These are phyloP conservation scores for Athalia circularis DNA, from an alignment of 2,888 invertebrate genomes.

Conservation along the genomic window DNA sequence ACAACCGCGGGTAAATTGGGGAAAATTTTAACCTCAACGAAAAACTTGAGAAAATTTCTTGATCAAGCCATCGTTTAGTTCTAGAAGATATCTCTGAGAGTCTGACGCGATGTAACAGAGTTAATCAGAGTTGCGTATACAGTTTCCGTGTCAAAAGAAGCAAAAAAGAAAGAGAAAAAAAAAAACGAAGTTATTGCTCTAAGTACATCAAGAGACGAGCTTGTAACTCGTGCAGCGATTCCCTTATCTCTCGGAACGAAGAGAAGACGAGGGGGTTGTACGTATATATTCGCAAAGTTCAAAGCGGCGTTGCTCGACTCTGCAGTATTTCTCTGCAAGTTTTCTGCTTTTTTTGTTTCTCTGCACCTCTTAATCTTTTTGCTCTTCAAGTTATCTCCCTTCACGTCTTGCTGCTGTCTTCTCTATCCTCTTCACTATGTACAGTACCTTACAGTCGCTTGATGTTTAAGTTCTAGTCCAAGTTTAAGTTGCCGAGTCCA, in stretches of 20 bases:
- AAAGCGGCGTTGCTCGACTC: conserved; percentile 16
- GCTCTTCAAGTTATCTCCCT: not conserved
- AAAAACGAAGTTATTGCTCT: not conserved
- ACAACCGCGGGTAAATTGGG: no score
- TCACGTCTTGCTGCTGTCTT: not conserved
- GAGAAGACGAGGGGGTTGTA: no score
- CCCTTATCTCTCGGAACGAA: conserved; percentile 7
- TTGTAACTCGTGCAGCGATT: conserved; percentile 11
- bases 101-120: no score
- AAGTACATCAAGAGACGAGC: conserved; percentile 11
- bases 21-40: no score
- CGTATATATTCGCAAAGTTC: conserved; percentile 17
- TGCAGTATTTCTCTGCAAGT: not conserved
- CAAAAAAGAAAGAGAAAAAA: not conserved
- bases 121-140: no score
- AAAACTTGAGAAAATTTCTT: no score
- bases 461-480: not conserved
- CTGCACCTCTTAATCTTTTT: not conserved
- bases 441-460: not conserved
- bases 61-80: no score
- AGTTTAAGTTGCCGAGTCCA: conserved; percentile 1
- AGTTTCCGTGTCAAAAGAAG: no score
- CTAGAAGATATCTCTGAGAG: no score
- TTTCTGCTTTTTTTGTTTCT: not conserved
- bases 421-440: not conserved